A percentile compares a stretch with the other conserved stretches of the same genome.
Conservation (phyloP, 2,113 vertebrate genomes). For the Pelvicachromis taeniatus region DNA sequence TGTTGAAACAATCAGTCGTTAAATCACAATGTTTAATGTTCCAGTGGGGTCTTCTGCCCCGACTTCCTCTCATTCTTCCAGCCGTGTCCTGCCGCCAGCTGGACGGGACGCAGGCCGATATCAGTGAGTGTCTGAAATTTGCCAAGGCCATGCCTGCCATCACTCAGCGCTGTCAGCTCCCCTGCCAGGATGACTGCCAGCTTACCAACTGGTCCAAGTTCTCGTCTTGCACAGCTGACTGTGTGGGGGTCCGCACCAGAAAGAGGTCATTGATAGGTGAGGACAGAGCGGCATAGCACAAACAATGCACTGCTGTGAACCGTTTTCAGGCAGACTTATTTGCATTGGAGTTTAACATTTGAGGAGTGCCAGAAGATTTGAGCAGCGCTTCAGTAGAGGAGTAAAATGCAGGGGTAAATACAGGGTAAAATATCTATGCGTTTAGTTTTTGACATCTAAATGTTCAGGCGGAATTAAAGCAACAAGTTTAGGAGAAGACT, state of each 20-base stretch:
- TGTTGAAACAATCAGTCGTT: not conserved
- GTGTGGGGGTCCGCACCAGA: constrained; percentile 91
- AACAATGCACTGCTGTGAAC: not conserved
- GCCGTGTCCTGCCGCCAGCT: constrained; percentile 94
- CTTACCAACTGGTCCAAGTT: constrained; percentile 97
- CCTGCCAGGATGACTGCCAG: constrained; percentile 96
- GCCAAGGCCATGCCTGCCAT: constrained; percentile 82
- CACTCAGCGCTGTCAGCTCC: constrained; percentile 89
- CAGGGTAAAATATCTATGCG: not conserved
- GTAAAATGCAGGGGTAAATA: not conserved
- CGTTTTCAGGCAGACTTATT: not conserved
- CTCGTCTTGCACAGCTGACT: constrained; percentile 91
- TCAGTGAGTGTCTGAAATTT: constrained; percentile 83
- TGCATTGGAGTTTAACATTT: not conserved
- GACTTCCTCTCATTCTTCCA: constrained; percentile 50
- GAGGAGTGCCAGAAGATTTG: not conserved
- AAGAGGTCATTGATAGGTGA: constrained; percentile 90
- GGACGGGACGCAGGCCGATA: constrained; percentile 85
- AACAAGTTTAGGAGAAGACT: constrained; percentile 8
- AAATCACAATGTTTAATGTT: not conserved
- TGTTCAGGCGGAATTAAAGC: constrained; percentile 16
- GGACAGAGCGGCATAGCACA: constrained; percentile 16
- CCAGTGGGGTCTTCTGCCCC: not conserved
- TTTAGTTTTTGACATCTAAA: constrained; percentile 1
- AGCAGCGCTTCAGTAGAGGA: not conserved